These are phyloP conservation scores for Siniperca obscura DNA, from an alignment of 2,797 vertebrate genomes.

Conservation along the genomic window DNA sequence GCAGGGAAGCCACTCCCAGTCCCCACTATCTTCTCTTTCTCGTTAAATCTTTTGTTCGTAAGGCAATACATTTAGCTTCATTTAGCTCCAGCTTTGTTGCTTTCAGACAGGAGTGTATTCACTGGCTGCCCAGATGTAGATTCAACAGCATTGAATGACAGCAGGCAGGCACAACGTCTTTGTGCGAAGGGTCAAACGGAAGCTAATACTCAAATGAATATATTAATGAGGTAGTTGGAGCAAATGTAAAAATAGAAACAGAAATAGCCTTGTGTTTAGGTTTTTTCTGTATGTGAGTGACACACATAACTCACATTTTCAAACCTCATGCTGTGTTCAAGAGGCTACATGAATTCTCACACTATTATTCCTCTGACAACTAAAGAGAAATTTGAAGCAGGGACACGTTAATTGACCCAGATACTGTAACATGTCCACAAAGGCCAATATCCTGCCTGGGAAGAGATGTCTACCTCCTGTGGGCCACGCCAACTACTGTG, in stretches of 20 bases:
- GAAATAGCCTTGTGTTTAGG: conserved; percentile 36
- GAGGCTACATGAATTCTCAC: conserved; percentile 63
- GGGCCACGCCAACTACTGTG: conserved; percentile 75
- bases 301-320: conserved; percentile 54
- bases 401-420: conserved; percentile 81
- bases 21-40: conserved; percentile 29
- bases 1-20: conserved; percentile 53
- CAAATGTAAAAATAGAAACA: conserved; percentile 49
- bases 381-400: conserved; percentile 77
- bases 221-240: conserved; percentile 71
- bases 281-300: conserved; percentile 45
- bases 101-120: conserved; percentile 56
- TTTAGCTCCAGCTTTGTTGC: conserved; percentile 56
- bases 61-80: conserved; percentile 44
- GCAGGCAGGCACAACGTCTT: conserved; percentile 49
- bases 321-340: conserved; percentile 59
- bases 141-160: conserved; percentile 18
- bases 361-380: conserved; percentile 72
- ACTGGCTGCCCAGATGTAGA: conserved; percentile 48
- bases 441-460: conserved; percentile 79
- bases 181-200: conserved; percentile 67
- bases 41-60: conserved; percentile 62
- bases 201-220: conserved; percentile 68
- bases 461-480: conserved; percentile 67
- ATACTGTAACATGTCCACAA: conserved; percentile 80